phyloP scores from a whole-genome alignment of 2,113 vertebrate species.

The Nannospalax galili region DNA sequence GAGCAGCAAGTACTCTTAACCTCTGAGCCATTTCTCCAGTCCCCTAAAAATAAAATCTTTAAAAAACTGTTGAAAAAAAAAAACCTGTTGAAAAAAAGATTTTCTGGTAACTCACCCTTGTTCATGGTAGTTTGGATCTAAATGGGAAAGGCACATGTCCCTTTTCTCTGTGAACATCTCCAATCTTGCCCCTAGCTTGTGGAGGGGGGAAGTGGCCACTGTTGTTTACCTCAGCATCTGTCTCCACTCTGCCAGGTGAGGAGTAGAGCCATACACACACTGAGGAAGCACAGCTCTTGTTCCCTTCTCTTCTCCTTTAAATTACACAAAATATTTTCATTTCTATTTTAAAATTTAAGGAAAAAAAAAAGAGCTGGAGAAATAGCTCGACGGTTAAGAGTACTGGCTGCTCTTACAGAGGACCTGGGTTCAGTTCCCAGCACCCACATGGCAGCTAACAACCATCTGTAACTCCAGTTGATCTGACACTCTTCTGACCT shows the following conservation, averaged over 20 bases:
- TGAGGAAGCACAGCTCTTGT: neutral
- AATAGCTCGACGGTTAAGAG: too few relatives aligned
- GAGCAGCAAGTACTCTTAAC: too few relatives aligned
- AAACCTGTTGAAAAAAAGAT: neutral
- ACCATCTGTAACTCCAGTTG: too few relatives aligned
- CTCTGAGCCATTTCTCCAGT: too few relatives aligned
- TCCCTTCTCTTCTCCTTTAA: neutral
- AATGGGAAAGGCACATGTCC: neutral
- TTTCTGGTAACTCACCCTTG: neutral
- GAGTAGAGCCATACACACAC: accelerated
- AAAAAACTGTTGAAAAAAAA: neutral
- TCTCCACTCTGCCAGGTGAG: neutral
- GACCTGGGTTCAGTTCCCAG: too few relatives aligned
- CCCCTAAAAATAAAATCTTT: neutral
- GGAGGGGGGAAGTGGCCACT: neutral
- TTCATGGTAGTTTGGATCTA: accelerated
- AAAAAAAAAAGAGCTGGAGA: too few relatives aligned
- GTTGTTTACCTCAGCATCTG: neutral
- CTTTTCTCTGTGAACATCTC: neutral
- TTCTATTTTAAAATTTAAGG: neutral
- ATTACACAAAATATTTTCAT: neutral
- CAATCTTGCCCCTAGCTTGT: neutral
- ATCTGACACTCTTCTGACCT: too few relatives aligned
- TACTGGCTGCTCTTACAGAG: too few relatives aligned
- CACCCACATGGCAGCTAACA: too few relatives aligned